Base-by-base conservation (phyloP, 1,140 invertebrate species). In the Lepidurus couesii region DNA sequence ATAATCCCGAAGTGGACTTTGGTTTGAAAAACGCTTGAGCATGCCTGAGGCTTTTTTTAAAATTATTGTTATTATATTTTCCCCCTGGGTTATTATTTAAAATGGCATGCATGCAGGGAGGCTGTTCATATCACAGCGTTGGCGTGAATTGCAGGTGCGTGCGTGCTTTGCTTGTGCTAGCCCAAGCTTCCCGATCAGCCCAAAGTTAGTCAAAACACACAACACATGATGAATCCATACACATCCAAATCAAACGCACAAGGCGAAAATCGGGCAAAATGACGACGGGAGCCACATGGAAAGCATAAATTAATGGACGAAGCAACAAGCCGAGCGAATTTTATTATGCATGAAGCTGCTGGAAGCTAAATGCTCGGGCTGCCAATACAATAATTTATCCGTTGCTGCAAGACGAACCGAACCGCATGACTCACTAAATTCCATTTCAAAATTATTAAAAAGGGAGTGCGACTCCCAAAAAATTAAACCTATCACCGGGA, bases 101-200 rank as follows among this genome's bases (percentile, higher is more conserved):
- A 65, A 16, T 65, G 53, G 53, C 53, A 65, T 65, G 53, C 53
- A 65, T 65, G 13, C 53, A 21, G 16, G 7, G 53, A 65, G n/a
- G 53, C 53, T 65, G 53, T 65, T 65, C n/a, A 21, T 65, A 65
- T n/a, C 21, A 65, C 16, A 65, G 53, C 53, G n/a, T 65, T 65
- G 21, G 53, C 53, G 53, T 65, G 53, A 65, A 65, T 65, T 65
- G 53, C 53, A 65, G 53, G 53, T 65, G 53, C 53, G 53, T 65
- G 53, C 53, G 34, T 65, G 53, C 53, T 65, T 65, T 7, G 45
- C 10, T 47, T 10, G 53, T 65, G 53, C 53, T 65, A 21, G 13
- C 13, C 53, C 53, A 65, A 65, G 53, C 53, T 65, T 65, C 13
- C 53, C 16, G 53, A 65, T 65, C 53, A 65, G 21, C 53, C 16